Conservation (phyloP, 2,888 invertebrate species). For the Temnothorax ravouxi region DNA sequence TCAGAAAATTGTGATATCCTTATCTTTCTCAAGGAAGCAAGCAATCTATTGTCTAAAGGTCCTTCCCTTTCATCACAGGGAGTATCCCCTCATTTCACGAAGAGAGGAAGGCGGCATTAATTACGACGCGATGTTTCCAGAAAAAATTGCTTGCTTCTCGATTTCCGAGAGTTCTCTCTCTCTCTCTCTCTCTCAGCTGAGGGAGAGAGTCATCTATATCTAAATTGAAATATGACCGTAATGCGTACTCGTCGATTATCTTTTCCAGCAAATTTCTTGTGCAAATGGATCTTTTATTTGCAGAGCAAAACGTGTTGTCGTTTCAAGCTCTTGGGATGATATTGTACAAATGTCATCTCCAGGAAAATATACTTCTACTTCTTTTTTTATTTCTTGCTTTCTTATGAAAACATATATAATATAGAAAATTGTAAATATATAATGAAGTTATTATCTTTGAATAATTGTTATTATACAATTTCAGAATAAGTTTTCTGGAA, state of each 20-base stretch:
- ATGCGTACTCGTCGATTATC: conserved; percentile 20
- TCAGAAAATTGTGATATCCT: not conserved
- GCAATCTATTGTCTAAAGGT: not conserved
- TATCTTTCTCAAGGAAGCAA: not conserved
- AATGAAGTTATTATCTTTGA: not conserved
- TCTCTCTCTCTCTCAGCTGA: not conserved
- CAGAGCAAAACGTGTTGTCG: not conserved
- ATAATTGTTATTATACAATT: not conserved
- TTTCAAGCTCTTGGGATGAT: not conserved
- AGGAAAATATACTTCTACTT: not conserved
- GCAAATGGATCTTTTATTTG: conserved; percentile 18
- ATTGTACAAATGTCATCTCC: not conserved
- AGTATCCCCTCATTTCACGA: not conserved
- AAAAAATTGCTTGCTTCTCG: conserved; percentile 23
- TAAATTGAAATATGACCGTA: conserved; percentile 43
- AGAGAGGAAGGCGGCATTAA: conserved; percentile 12
- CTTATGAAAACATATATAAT: not conserved
- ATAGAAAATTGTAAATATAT: not conserved
- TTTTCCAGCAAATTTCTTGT: not conserved
- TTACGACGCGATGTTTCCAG: conserved; percentile 4
- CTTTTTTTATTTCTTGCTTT: not conserved
- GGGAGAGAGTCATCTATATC: not conserved
- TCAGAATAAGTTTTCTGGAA: not conserved
- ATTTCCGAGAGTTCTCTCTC: not conserved
- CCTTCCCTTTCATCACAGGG: not conserved